Percentiles rank a stretch among this genome's conserved stretches.
These are phyloP conservation scores for Hemibagrus wyckioides DNA, from an alignment of 2,113 vertebrate species.

Conservation along the genomic window DNA sequence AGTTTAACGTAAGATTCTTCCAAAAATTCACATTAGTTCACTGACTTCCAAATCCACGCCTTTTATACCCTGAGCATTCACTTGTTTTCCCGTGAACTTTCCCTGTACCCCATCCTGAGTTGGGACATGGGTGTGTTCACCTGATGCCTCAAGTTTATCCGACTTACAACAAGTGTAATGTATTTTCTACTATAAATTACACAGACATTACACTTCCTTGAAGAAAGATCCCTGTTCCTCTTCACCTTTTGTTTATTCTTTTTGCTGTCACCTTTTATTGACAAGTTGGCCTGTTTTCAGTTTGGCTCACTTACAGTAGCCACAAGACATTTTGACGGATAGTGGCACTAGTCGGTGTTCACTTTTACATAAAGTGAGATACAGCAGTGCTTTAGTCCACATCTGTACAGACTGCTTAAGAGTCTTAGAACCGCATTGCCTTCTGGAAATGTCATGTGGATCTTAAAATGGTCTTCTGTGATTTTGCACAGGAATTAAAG, in stretches of 20 bases:
- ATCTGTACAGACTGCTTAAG: background rate
- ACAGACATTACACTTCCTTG: background rate
- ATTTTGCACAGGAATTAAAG: background rate
- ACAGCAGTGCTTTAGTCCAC: background rate
- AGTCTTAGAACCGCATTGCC: background rate
- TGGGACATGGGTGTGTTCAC: background rate
- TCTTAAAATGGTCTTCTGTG: background rate
- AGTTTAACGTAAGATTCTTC: background rate
- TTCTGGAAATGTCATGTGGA: background rate
- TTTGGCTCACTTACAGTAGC: background rate
- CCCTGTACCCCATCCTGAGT: background rate
- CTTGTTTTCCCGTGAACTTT: background rate
- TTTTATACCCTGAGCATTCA: background rate
- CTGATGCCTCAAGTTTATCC: background rate
- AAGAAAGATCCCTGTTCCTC: background rate
- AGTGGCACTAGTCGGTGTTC: background rate
- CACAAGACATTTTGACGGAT: background rate
- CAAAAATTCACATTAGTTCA: background rate
- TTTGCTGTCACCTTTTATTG: background rate
- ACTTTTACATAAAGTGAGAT: background rate
- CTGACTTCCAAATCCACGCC: background rate
- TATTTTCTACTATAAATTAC: background rate
- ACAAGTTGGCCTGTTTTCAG: background rate
- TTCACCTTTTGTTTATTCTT: background rate
- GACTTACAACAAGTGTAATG: background rate